A percentile compares a stretch with the other conserved stretches of the same genome.
These are phyloP conservation scores for Hemiscyllium ocellatum DNA, from an alignment of 2,113 vertebrate genomes.

Conservation along the genomic window DNA sequence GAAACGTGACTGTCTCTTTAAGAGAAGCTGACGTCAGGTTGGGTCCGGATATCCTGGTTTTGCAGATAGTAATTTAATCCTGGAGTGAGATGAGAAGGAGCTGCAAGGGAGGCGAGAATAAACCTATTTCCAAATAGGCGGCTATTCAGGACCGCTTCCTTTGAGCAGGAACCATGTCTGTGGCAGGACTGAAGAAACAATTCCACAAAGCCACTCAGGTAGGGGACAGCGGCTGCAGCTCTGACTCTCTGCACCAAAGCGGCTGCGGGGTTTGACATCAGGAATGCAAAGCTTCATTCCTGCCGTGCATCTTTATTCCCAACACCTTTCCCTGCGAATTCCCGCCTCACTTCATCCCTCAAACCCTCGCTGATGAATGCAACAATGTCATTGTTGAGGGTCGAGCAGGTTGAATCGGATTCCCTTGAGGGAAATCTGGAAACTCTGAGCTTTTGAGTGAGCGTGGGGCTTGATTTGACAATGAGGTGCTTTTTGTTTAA, in stretches of 20 bases:
- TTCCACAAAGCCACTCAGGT: conserved; percentile 86
- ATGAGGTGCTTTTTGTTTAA: not conserved
- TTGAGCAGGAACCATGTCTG: conserved; percentile 58
- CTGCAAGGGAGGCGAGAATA: not conserved
- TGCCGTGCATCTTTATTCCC: not conserved
- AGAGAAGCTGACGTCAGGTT: conserved; percentile 31
- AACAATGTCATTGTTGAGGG: not conserved
- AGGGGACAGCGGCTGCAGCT: conserved; percentile 34
- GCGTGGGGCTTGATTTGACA: not conserved
- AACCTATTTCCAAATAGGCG: not conserved
- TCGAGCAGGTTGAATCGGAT: not conserved
- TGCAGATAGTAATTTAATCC: conserved; percentile 19
- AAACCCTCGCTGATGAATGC: not conserved
- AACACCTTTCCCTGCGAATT: not conserved
- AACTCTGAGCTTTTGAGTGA: too few species aligned
- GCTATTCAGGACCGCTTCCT: not conserved
- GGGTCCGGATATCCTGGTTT: conserved; percentile 37
- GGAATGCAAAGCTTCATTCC: not conserved
- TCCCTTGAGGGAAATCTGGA: not conserved
- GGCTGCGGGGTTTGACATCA: not conserved
- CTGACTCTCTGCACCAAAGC: not conserved
- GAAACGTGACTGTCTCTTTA: not conserved
- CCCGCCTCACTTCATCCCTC: not conserved
- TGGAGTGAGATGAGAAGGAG: not conserved
- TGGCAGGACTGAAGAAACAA: conserved; percentile 75